Evolutionary conservation across 1,140 invertebrate genomes (phyloP).

Genomic region (Lepidurus couesii): DNA sequence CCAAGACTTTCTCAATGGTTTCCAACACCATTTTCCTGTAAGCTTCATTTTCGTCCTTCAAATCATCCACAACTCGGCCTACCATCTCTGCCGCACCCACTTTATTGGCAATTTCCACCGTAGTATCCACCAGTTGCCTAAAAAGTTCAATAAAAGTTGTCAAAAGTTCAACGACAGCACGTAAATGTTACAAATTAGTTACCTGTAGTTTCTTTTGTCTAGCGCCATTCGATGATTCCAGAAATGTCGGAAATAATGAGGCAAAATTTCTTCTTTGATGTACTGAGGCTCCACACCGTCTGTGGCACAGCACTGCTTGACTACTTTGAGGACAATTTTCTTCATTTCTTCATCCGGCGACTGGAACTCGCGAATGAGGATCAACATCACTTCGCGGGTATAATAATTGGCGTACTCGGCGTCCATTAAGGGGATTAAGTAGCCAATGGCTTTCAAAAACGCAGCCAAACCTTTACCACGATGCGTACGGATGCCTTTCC

Average conservation of each 20-base stretch:
- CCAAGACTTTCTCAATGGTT: conserved; percentile 98
- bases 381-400: conserved; percentile 99
- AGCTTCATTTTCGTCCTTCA: conserved; percentile 99
- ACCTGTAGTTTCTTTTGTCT: conserved; percentile 85
- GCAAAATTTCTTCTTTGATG: conserved; percentile 98
- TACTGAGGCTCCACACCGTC: conserved; percentile 99
- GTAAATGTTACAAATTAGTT: conserved; percentile 20
- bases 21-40: conserved; percentile 99
- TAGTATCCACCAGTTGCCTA: conserved; percentile 87
- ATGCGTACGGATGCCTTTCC: conserved; percentile 98
- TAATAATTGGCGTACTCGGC: conserved; percentile 99
- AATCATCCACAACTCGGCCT: conserved; percentile 94
- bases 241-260: conserved; percentile 99
- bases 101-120: conserved; percentile 99
- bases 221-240: conserved; percentile 99
- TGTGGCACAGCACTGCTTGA: conserved; percentile 99
- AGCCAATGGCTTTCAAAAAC: conserved; percentile 98
- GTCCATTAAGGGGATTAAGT: conserved; percentile 98
- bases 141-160: too few species aligned
- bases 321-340: conserved; percentile 98
- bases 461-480: conserved; percentile 97
- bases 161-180: neutral
- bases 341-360: conserved; percentile 99
- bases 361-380: conserved; percentile 97
- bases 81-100: conserved; percentile 98